Percentiles rank a stretch among this genome's conserved stretches.
Conservation (phyloP, 2,113 vertebrate genomes). For the Microcebus griseorufus region DNA sequence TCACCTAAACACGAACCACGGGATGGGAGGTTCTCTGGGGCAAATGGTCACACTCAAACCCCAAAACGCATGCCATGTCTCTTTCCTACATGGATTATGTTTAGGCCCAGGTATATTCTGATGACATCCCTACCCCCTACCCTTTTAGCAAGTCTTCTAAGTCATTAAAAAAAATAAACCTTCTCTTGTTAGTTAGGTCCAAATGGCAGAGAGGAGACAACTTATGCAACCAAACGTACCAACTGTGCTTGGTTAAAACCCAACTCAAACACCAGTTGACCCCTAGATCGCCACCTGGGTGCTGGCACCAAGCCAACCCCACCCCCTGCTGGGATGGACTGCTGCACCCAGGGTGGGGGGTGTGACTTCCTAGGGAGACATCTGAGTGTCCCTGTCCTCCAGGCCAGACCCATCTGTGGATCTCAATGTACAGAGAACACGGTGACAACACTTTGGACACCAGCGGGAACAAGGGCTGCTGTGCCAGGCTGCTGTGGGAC, state of each 20-base stretch:
- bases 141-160: background rate
- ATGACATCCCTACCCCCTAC: background rate
- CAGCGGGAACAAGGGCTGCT: rapidly evolving
- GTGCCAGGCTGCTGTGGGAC: background rate
- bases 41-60: background rate
- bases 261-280: too few species aligned
- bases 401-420: background rate
- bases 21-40: background rate
- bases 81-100: background rate
- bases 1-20: background rate
- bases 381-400: background rate
- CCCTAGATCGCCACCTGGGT: background rate
- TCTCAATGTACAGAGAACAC: background rate
- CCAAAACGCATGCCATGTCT: background rate
- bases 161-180: background rate
- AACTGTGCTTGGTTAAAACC: background rate
- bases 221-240: background rate
- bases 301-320: rapidly evolving
- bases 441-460: background rate
- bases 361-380: background rate
- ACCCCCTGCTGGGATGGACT: background rate
- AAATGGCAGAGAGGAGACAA: background rate
- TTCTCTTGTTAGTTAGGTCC: background rate
- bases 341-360: too few species aligned
- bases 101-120: background rate